Base-by-base conservation (phyloP, 2,888 invertebrate species). In the Caenorhabditis japonica region DNA sequence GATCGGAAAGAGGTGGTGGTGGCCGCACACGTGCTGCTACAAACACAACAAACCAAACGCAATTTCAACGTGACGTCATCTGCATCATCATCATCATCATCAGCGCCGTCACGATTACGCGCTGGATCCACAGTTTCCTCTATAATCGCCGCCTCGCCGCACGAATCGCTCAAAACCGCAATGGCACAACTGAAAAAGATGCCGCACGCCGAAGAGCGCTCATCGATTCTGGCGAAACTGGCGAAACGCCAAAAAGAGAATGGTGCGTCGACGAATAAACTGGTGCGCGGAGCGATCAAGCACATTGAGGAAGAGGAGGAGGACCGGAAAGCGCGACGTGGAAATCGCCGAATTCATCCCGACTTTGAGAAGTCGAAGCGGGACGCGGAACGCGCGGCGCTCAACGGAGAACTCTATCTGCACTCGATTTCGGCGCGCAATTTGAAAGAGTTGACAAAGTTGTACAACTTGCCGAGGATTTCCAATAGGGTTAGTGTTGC, bases 381-480 rank as follows among this genome's bases (percentile, higher is more conserved):
- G 1, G 19, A 43, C 10, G 56, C 44, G 3, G 43, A 30, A 8
- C 3, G 2, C 4, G 39, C 39, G 0, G 23, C 33, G 21, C 5
- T 27, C 8, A 23, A 36, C 15, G 39, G 39, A 25, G 17, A 53
- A 4, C 13, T 15, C 4, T 7, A 13, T 13, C 4, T 15, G 4
- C 13, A 8, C 36, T 1, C n/a, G 12, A 13, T 25, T 1, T 27
- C 43, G 43, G 36, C 13, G 21, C n/a, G 23, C 25, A 69, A 51
- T 25, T 15, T 55, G 41, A 56, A 49, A n/a, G 2, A 1, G 17
- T 12, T 39, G 4, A 23, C 47, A 10, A 30, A 23, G 51, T 15
- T 47, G 46, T 36, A 23, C n/a, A 59, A 60, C 23, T 53, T 79
- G 52, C 80, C 78, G 13, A 61, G 73, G 53, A 75, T 77, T 3